Evolutionary conservation across 2,888 invertebrate species (phyloP).

Genomic region (Lithophane ornitopus): DNA sequence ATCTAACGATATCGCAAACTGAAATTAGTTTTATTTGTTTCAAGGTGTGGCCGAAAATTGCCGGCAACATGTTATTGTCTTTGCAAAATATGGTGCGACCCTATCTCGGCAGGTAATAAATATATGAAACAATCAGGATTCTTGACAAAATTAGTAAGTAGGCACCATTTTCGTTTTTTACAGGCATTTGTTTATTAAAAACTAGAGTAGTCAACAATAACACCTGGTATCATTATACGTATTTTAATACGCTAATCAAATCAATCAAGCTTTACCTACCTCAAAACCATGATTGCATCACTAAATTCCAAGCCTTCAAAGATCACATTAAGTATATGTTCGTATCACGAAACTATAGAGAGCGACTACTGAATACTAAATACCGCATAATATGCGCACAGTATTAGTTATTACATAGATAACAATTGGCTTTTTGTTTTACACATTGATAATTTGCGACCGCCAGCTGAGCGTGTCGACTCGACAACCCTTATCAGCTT

Average conservation of each 20-base stretch:
- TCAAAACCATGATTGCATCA: constrained; percentile 46
- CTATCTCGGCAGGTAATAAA: background rate
- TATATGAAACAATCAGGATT: constrained; percentile 7
- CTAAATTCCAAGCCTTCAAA: constrained; percentile 21
- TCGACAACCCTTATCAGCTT: constrained; percentile 53
- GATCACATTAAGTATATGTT: constrained; percentile 31
- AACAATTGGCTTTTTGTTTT: constrained; percentile 61
- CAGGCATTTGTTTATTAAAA: background rate
- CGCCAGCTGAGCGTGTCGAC: constrained; percentile 58
- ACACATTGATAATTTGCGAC: constrained; percentile 48
- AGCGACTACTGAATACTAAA: constrained; percentile 63
- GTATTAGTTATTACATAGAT: constrained; percentile 68
- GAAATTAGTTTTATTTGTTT: constrained; percentile 24
- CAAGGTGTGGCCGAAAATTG: constrained; percentile 37
- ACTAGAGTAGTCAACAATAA: background rate
- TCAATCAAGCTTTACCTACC: constrained; percentile 33
- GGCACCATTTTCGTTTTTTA: background rate
- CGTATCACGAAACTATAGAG: constrained; percentile 20
- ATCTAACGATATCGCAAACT: constrained; percentile 42
- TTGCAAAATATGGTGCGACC: constrained; percentile 21
- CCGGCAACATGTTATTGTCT: constrained; percentile 12
- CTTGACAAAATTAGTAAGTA: constrained; percentile 25
- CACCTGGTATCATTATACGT: background rate
- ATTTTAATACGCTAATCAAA: background rate
- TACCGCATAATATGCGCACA: constrained; percentile 45